Base-by-base conservation (phyloP, 2,797 vertebrate species). In the Lemur catta region DNA sequence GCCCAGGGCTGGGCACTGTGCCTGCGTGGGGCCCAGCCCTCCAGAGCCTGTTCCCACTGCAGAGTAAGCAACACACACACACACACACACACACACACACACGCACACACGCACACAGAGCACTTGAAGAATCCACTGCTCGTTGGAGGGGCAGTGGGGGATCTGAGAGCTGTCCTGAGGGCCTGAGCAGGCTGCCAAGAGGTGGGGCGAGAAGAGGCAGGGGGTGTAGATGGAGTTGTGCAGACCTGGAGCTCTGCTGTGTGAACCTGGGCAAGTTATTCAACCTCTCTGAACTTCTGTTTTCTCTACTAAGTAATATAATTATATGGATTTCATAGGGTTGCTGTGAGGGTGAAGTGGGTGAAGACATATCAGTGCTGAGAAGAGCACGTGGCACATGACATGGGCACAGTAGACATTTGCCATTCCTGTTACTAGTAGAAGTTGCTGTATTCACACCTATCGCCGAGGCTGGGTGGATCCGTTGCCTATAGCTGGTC, bases 271-370 rank as follows among this genome's bases (percentile, higher is more conserved):
- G 24, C 89, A 61, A 30, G 24, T 75, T n/a, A 75, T 59, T 79
- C 74, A 50, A 33, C 69, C 43, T 88, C 67, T 46, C 85, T 84
- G 93, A 94, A n/a, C 43, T 75, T 72, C 38, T 4, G 5, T 72
- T 76, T 93, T 57, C 50, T 80, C 79, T 76, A 41, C 78, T 50
- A 50, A 78, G 35, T 30, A 22, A 74, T 35, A 20, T 38, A 33
- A 22, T 78, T 55, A 41, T 35, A 30, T 15, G 8, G 9, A 4
- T 48, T 61, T 76, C 52, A 20, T n/a, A n/a, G 80, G 6, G 20
- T 38, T 35, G 18, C 6, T 12, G 12, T 55, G 30, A 61, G 30
- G 26, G 28, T 18, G 67, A 10, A 61, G 20, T 57, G 8, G 50
- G 22, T 33, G 14, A 63, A n/a, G 67, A 41, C 13, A 15, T 41